Evolutionary conservation across 2,888 invertebrate genomes (phyloP), one percentile per base, ranked within the genome.

Genomic region (Hyposoter dolosus): DNA sequence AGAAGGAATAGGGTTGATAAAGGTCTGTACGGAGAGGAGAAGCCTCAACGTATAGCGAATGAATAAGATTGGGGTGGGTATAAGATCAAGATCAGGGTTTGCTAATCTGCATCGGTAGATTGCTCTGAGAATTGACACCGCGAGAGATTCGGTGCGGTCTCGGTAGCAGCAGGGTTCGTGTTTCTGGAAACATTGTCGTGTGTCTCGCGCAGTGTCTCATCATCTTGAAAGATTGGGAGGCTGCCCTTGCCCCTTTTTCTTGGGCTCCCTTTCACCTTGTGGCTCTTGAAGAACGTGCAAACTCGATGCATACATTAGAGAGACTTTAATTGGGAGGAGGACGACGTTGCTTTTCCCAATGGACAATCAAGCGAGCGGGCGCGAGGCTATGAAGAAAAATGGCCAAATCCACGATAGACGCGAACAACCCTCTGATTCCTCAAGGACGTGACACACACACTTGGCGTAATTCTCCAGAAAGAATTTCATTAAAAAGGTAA

Each of bases 41-140:
- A 32, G 66, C 74, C 83, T 80, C 53, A 68, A 80, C 28, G 83
- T 81, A 83, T 40, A 40, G 40, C 4, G 68, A 80, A 88, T 85
- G 71, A 45, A 79, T 71, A 53, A 79, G 82, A 53, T 68, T 74
- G 60, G 81, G 84, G 72, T 82, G 82, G 19, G 71, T 28, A 40
- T 40, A 83, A 76, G 83, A 83, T 82, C 84, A 81, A 71, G 86
- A 88, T 77, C 74, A 28, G 86, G 83, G 79, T 85, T 80, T 78
- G 63, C 93, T 94, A 93, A 94, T 94, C 94, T 94, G 92, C 94
- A 94, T 94, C 90, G 90, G 91, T 89, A 94, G 94, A 94, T 94
- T 94, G 94, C 93, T 93, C 92, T 92, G 94, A 94, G 94, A 94
- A 93, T 94, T 94, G 94, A 93, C 93, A 92, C 91, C n/a, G n/a